Base-by-base conservation (phyloP, 2,888 invertebrate species). In the Cephus pulcher region DNA sequence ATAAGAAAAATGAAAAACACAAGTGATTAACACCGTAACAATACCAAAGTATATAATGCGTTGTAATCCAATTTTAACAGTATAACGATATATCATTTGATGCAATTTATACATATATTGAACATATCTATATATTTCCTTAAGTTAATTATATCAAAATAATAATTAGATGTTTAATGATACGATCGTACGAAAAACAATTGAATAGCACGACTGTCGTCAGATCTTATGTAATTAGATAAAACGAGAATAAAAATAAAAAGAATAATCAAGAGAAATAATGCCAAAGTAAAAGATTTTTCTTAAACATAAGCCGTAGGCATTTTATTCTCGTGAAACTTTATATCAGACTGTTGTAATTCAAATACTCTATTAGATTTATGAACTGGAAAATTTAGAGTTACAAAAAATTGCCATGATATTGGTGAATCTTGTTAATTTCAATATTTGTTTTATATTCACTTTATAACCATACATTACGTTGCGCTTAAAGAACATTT, bases 21-120 rank as follows among this genome's bases (percentile, higher is more conserved):
- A 78, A 76, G 30, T 30, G 12, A 34, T 74, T 76, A 76, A 74
- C 75, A 73, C 34, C 33, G 33, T 71, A 71, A 68, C 37, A 78
- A 79, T 83, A 82, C 73, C 80, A 85, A 85, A 84, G 81, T 81
- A 34, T 76, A 56, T 56, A 76, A 37, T 23, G 11, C 70, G 12
- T 30, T 70, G 70, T 70, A 70, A 71, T 71, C 30, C 71, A 12
- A 4, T 56, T 71, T 71, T 71, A 79, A 79, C 74, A 23, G 40
- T 73, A 73, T 69, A 40, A 33, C 6, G n/a, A 32, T 37, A 79
- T 4, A 37, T n/a, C 69, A 74, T 76, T n/a, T 74, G 4, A 70
- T 33, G 35, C n/a, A n/a, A 74, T 32, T 33, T 74, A 74, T 35
- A 34, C 23, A 23, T 30, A 71, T 71, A 15, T 33, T 12, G 15